Conservation (phyloP, 1,140 invertebrate species). For the Drosophila seguyi region DNA sequence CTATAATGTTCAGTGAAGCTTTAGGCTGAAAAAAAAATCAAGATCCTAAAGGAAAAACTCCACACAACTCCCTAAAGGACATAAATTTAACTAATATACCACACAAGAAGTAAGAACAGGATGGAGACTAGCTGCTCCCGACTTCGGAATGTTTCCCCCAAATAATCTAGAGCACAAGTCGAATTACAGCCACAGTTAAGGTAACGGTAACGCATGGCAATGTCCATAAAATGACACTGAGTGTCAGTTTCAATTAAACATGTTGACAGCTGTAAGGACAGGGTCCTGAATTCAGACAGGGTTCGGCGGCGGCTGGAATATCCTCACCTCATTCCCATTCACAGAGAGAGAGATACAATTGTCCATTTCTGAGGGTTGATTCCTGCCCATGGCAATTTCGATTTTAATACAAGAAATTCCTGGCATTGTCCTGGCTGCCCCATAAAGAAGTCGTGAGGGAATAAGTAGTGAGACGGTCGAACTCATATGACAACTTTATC, state of each 20-base stretch:
- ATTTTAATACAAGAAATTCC: constrained; percentile 82
- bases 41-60: constrained; percentile 18
- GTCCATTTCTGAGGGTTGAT: constrained; percentile 34
- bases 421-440: constrained; percentile 59
- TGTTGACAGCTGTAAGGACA: constrained; percentile 82
- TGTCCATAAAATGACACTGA: constrained; percentile 83
- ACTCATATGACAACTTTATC: constrained; percentile 73
- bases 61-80: constrained; percentile 17
- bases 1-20: background rate
- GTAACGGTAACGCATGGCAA: constrained; percentile 80
- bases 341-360: constrained; percentile 10
- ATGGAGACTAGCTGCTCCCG: background rate
- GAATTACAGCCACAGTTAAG: constrained; percentile 64
- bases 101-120: background rate
- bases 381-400: constrained; percentile 59
- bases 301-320: constrained; percentile 35
- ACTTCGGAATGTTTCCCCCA: constrained; percentile 39
- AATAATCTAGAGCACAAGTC: constrained; percentile 69
- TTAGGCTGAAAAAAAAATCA: background rate
- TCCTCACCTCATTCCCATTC: constrained; percentile 1
- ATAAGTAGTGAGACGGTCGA: constrained; percentile 16
- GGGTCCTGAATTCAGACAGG: constrained; percentile 21
- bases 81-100: constrained; percentile 78
- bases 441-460: constrained; percentile 45
- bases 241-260: constrained; percentile 85